phyloP scores from a whole-genome alignment of 2,888 invertebrate species.

The Acanthoscelides obtectus region DNA sequence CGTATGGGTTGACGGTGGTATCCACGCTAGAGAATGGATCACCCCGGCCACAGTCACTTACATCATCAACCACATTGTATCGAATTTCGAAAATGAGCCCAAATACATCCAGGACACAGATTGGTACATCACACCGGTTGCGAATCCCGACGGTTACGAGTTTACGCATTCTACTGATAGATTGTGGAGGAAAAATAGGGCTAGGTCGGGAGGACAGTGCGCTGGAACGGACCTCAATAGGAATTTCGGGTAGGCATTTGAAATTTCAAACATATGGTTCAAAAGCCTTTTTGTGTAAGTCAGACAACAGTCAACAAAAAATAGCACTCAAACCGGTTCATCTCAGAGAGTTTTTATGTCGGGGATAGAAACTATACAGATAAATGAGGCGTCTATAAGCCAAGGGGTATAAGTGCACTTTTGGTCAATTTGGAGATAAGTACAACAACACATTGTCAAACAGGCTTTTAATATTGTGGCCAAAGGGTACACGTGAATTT shows the following conservation, averaged over 20 bases:
- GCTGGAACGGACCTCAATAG: conserved; percentile 79
- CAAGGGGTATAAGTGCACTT: too few relatives aligned
- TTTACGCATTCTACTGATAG: conserved; percentile 76
- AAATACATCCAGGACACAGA: conserved; percentile 71
- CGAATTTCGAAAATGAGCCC: conserved; percentile 62
- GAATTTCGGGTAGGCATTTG: conserved; percentile 63
- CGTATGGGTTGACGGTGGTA: conserved; percentile 61
- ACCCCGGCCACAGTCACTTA: conserved; percentile 74
- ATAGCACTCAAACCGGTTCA: too few relatives aligned
- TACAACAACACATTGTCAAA: too few relatives aligned
- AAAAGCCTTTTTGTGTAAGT: too few relatives aligned
- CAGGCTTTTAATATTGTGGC: too few relatives aligned
- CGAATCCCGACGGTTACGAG: conserved; percentile 86
- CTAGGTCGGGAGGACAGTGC: conserved; percentile 54
- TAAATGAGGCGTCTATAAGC: too few relatives aligned
- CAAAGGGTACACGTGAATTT: too few relatives aligned
- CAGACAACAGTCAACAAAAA: too few relatives aligned
- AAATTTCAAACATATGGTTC: too few relatives aligned
- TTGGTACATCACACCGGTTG: conserved; percentile 72
- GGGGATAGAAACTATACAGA: too few relatives aligned
- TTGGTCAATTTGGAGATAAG: too few relatives aligned
- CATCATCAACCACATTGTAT: conserved; percentile 65
- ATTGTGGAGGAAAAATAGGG: conserved; percentile 78
- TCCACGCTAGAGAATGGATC: conserved; percentile 90
- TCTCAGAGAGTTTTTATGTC: too few relatives aligned